phyloP scores from a whole-genome alignment of 2,888 invertebrate species.

The Cyrtodaria siliqua region DNA sequence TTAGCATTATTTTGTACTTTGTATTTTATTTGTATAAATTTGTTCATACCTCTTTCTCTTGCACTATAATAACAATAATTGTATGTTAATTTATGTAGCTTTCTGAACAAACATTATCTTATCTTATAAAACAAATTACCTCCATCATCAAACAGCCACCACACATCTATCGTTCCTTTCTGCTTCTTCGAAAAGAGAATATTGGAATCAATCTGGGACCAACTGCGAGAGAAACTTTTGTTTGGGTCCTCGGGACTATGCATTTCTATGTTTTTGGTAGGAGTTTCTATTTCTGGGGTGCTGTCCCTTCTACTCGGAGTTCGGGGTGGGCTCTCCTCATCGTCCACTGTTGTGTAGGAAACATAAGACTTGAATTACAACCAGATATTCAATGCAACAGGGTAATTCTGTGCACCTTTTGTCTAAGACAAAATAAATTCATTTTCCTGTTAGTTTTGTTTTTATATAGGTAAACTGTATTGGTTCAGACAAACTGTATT shows the following conservation, averaged over 20 bases:
- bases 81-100: no score
- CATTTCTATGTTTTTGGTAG: slow-evolving; percentile 53
- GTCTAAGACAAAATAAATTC: no score
- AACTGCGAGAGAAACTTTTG: slow-evolving; percentile 21
- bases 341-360: slow-evolving; percentile 43
- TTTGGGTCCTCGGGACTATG: slow-evolving; percentile 38
- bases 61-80: no score
- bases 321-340: slow-evolving; percentile 47
- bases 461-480: no score
- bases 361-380: background rate
- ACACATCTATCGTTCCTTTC: slow-evolving; percentile 95
- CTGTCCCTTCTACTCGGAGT: slow-evolving; percentile 56
- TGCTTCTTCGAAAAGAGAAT: slow-evolving; percentile 68
- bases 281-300: slow-evolving; percentile 52
- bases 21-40: no score
- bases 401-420: no score
- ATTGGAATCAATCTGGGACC: slow-evolving; percentile 46
- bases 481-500: no score
- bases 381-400: background rate
- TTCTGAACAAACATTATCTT: no score
- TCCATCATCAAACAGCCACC: slow-evolving; percentile 99
- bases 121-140: slow-evolving; percentile 88
- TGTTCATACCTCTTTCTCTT: no score
- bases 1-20: no score
- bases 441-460: no score